Base-by-base conservation (phyloP, 1,140 invertebrate genomes). In the Diachasmimorpha longicaudata region DNA sequence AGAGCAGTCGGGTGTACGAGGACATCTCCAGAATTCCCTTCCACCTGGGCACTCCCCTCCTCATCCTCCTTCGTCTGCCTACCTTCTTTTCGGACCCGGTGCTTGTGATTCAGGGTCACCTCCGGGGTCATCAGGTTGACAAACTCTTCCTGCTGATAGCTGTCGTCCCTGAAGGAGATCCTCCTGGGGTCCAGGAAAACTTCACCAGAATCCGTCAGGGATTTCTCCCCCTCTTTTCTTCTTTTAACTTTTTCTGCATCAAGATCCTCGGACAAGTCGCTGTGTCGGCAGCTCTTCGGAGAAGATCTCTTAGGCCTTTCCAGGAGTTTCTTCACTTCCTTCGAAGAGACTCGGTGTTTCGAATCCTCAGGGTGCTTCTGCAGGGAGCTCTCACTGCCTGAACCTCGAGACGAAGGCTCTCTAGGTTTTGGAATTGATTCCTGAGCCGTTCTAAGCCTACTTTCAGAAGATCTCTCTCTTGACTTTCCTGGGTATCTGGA, bases 1-100 rank as follows among this genome's bases (percentile, higher is more conserved):
- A 89, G 79, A n/a, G 87, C 87, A 42, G 82, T 84, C 76, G 88
- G 87, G 70, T 86, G 84, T 70, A 87, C 70, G 82, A 87, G 21
- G n/a, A 78, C 77, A 55, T 44, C 79, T 74, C 81, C 78, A 31
- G 31, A 6, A 8, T 69, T 80, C 72, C 1, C 58, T 72, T 23
- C 39, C 9, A 42, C 2, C 9, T 4, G 19, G 13, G 79, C 76
- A 66, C 36, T 78, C 75, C 31, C 31, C 31, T 31, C 31, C 31
- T 31, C 31, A 6, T 31, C 31, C 31, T 82, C 78, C 14, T 69
- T 80, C 74, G 0, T 48, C 71, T 23, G 71, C 77, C 48, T 83
- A 78, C 46, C 25, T 70, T 75, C 48, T 74, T 23, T 70, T 76
- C 25, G 19, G 52, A 67, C 58, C 68, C 39, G 63, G 8, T 16